A percentile compares a stretch with the other conserved stretches of the same genome.
These are phyloP conservation scores for Deroplatys truncata DNA, from an alignment of 2,888 invertebrate genomes.

Conservation along the genomic window DNA sequence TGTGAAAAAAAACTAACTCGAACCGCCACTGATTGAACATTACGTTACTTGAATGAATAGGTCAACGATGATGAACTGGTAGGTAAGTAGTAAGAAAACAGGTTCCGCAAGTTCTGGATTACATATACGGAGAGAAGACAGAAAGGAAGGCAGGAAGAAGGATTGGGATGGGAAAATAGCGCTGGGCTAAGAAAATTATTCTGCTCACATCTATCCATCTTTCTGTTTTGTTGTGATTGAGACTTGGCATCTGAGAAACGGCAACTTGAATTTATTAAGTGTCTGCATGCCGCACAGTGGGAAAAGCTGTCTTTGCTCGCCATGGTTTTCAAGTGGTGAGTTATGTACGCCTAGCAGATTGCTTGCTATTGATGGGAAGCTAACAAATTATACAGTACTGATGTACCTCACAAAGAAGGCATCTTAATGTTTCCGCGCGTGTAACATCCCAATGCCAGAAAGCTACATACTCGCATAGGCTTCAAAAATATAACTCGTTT, in stretches of 20 bases:
- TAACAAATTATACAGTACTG: background rate
- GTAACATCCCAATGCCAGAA: too few species aligned
- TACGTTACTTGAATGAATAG: background rate
- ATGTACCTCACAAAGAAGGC: background rate
- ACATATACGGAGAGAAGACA: background rate
- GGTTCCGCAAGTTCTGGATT: background rate
- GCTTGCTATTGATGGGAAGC: background rate
- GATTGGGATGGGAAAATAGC: background rate
- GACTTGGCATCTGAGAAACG: background rate
- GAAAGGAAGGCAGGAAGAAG: background rate
- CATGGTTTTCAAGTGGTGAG: background rate
- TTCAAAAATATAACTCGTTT: too few species aligned
- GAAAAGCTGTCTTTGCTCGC: background rate
- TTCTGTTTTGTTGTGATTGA: background rate
- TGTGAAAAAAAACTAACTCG: background rate
- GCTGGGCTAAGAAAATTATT: background rate
- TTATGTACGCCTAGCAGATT: background rate
- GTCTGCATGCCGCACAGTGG: background rate
- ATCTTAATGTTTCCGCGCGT: background rate
- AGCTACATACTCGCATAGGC: too few species aligned
- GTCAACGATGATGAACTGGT: too few species aligned
- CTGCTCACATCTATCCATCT: slow-evolving; percentile 1
- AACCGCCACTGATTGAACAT: background rate
- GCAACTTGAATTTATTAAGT: slow-evolving; percentile 3
- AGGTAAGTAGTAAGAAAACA: background rate